Evolutionary conservation across 2,888 invertebrate genomes (phyloP).

Genomic region (Gnatocerus cornutus): DNA sequence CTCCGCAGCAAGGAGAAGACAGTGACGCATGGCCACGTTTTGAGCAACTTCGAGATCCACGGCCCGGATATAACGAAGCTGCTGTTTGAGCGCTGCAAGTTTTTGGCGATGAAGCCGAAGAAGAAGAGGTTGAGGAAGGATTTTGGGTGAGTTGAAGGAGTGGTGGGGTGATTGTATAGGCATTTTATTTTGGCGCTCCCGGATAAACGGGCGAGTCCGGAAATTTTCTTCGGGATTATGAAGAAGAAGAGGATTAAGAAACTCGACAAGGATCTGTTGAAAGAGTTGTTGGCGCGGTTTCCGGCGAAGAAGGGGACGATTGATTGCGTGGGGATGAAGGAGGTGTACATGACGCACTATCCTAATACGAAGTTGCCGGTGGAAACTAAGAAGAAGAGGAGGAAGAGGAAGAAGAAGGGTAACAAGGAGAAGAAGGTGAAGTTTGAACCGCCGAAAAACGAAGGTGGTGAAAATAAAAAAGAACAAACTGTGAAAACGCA

Average conservation of each 20-base stretch:
- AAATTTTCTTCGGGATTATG: conserved; percentile 62
- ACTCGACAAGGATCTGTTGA: conserved; percentile 64
- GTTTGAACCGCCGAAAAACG: no score
- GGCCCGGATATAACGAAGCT: conserved; percentile 71
- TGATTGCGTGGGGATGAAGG: conserved; percentile 67
- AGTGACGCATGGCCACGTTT: conserved; percentile 70
- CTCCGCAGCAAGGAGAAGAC: conserved; percentile 60
- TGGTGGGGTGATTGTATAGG: conserved; percentile 51
- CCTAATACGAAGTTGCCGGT: conserved; percentile 68
- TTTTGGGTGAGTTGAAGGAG: conserved; percentile 66
- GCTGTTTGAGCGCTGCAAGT: conserved; percentile 71
- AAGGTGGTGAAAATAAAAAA: conserved; percentile 5
- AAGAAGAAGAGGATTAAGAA: conserved; percentile 66
- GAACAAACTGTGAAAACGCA: no score
- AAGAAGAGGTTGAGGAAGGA: conserved; percentile 69
- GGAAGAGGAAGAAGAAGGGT: conserved; percentile 21
- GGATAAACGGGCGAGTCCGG: conserved; percentile 62
- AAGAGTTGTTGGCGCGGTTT: conserved; percentile 67
- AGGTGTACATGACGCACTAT: conserved; percentile 68
- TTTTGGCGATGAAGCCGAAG: conserved; percentile 71
- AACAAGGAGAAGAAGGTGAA: conserved; percentile 32
- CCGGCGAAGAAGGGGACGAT: conserved; percentile 64
- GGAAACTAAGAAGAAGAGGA: conserved; percentile 62
- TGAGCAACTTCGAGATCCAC: conserved; percentile 70
- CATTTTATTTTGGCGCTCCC: conserved; percentile 69